Conservation (phyloP, 2,113 vertebrate genomes). For the Cheirogaleus medius region DNA sequence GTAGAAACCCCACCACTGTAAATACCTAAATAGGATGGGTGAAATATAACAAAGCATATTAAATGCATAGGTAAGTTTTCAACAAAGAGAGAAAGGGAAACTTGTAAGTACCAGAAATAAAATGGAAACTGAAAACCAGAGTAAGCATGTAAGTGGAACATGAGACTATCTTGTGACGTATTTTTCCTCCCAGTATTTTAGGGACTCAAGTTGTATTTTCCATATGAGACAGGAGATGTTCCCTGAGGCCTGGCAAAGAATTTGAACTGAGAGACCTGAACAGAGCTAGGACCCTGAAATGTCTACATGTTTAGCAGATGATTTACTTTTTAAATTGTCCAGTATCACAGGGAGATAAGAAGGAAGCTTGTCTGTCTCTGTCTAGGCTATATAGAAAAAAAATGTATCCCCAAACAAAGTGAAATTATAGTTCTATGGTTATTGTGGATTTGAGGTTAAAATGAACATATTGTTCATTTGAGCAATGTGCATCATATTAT, state of each 20-base stretch:
- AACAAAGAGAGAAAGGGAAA: neutral
- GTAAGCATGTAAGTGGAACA: neutral
- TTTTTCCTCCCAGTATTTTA: neutral
- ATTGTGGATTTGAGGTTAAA: neutral
- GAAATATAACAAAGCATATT: neutral
- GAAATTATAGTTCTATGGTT: neutral
- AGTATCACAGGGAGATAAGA: neutral
- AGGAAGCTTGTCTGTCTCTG: neutral
- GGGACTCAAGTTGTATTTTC: neutral
- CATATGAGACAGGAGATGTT: neutral
- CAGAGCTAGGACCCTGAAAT: neutral
- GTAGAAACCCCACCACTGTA: neutral
- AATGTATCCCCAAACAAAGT: neutral
- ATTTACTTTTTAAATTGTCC: neutral
- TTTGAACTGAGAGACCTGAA: neutral
- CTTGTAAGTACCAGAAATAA: neutral
- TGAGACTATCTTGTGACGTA: neutral
- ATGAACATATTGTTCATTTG: neutral
- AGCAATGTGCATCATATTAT: neutral
- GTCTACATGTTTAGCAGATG: neutral
- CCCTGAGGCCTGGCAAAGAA: neutral
- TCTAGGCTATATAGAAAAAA: neutral
- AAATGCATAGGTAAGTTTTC: neutral
- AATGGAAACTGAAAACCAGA: constrained; percentile 15
- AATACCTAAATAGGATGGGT: neutral